Percentiles rank a stretch among this genome's conserved stretches.
Conservation (phyloP, 2,113 vertebrate species). For the Xenus cinereus region DNA sequence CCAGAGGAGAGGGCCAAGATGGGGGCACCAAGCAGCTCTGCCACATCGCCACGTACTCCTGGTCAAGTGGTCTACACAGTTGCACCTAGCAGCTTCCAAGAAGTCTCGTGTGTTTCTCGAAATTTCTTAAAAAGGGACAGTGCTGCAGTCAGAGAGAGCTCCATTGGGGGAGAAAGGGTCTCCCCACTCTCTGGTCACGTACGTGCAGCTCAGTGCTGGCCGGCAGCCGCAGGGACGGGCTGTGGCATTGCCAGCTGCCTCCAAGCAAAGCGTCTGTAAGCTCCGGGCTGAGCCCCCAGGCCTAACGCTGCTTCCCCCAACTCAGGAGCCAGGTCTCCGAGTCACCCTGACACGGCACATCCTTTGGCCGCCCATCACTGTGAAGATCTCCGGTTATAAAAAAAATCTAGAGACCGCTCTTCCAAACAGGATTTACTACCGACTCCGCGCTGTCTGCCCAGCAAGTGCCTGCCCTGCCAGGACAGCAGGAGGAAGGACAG, state of each 20-base stretch:
- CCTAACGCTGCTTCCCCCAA: neutral
- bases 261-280: neutral
- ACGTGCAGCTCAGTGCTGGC: neutral
- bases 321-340: neutral
- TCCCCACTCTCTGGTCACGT: accelerated
- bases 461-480: neutral
- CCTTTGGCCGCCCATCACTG: neutral
- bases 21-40: neutral
- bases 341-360: neutral
- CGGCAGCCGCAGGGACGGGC: neutral
- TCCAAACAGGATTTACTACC: slow-evolving; percentile 21
- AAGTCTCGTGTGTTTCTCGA: neutral
- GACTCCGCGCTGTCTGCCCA: neutral
- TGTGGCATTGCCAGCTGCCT: neutral
- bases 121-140: neutral
- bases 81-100: neutral
- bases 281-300: neutral
- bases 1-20: neutral
- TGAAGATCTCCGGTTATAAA: neutral
- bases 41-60: neutral
- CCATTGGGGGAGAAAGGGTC: neutral
- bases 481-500: neutral
- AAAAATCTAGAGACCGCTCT: neutral
- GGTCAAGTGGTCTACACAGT: neutral
- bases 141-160: neutral